Base-by-base conservation (phyloP, 2,113 vertebrate species). In the Notothenia coriiceps region DNA sequence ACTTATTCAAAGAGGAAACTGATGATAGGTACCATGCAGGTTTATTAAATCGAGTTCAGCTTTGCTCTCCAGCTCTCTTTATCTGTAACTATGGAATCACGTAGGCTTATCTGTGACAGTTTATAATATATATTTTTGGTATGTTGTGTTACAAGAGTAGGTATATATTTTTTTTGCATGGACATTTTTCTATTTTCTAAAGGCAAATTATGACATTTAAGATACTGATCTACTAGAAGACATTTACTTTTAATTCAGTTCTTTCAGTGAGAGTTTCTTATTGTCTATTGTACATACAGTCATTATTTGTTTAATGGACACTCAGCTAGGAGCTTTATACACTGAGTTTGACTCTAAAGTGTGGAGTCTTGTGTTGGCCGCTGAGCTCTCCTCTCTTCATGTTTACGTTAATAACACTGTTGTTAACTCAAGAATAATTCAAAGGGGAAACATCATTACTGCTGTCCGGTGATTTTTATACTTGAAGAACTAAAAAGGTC, bases 131-230 rank as follows among this genome's bases (percentile, higher is more conserved):
- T 94, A 93, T 95, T 95, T 95, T 94, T 94, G 88, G 91, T 94
- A 94, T 95, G 86, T 94, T 93, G 91, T 90, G 86, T 94, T 92
- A 89, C 81, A 80, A 93, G 83, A 93, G 69, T 91, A 91, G 88
- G 89, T 94, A 92, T 93, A 93, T 93, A 93, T 93, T 95, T 94
- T 95, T 94, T 95, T 94, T 92, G 95, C 95, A 95, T 95, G 94
- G 71, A 79, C 84, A 69, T 64, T 92, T 94, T 92, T 94, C 89
- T 95, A 93, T 94, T 94, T 93, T 94, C 70, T 92, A 93, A 92
- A 80, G 59, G 70, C 67, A 68, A 91, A 86, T 82, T 79, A 84
- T 73, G 81, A 86, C 67, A 83, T 80, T 70, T 70, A 69, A 84
- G 57, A 77, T 80, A 61, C 66, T 47, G 69, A 70, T 77, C 79